These are phyloP conservation scores for Clepsis dumicolana DNA, from an alignment of 2,888 invertebrate species.

Conservation along the genomic window DNA sequence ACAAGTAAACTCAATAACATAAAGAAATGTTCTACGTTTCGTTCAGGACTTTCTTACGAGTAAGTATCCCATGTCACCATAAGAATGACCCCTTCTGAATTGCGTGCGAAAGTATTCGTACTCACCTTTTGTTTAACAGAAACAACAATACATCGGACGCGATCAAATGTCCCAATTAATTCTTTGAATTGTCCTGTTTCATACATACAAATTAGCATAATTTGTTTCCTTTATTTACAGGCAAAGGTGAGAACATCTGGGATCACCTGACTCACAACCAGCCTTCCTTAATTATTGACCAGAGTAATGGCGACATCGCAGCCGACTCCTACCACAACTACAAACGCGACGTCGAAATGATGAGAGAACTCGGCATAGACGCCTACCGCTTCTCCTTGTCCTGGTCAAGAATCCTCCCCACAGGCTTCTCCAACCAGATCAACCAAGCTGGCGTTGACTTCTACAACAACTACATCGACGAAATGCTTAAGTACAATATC, in stretches of 20 bases:
- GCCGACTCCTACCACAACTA: slow-evolving; percentile 84
- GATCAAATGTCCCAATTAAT: not conserved
- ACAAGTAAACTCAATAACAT: too few relatives aligned
- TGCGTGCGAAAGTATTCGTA: too few relatives aligned
- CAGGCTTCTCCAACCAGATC: slow-evolving; percentile 69
- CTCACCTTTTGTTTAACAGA: too few relatives aligned
- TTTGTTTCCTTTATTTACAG: slow-evolving; percentile 46
- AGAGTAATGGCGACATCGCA: slow-evolving; percentile 80
- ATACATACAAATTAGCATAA: not conserved
- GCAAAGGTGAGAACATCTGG: slow-evolving; percentile 83
- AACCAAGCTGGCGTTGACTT: slow-evolving; percentile 68
- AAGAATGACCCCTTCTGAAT: too few relatives aligned
- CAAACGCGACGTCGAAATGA: slow-evolving; percentile 69
- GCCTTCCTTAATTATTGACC: slow-evolving; percentile 66
- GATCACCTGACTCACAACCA: slow-evolving; percentile 79
- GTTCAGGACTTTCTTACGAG: too few relatives aligned
- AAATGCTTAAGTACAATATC: slow-evolving; percentile 82
- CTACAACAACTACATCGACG: slow-evolving; percentile 83
- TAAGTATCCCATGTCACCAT: too few relatives aligned
- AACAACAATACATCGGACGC: too few relatives aligned
- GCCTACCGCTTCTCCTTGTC: slow-evolving; percentile 80
- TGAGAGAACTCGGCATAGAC: slow-evolving; percentile 49
- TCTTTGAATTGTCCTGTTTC: not conserved
- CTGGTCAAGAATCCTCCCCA: slow-evolving; percentile 86
- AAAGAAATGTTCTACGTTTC: too few relatives aligned